Percentiles rank a stretch among this genome's conserved stretches.
phyloP scores from a whole-genome alignment of 2,888 invertebrate species.

The Tipula vernalis region DNA sequence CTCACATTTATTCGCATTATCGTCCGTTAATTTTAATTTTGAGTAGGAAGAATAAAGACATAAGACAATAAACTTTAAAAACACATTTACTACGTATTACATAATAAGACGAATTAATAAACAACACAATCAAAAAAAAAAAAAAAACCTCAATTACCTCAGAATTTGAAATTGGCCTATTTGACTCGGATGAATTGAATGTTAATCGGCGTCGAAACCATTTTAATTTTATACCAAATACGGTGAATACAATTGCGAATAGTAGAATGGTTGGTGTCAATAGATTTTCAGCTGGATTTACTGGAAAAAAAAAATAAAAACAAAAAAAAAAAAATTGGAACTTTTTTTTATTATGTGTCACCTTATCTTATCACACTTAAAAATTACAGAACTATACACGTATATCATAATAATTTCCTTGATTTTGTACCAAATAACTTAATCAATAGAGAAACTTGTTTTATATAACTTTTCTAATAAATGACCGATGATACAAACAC shows the following conservation, averaged over 20 bases:
- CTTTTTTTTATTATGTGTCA: background rate
- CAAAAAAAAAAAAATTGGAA: background rate
- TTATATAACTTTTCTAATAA: background rate
- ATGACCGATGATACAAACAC: background rate
- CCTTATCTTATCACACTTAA: background rate
- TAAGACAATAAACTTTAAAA: background rate
- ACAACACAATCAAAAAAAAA: background rate
- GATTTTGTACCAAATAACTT: background rate
- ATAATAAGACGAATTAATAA: background rate
- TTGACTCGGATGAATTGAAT: conserved; percentile 18
- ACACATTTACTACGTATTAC: conserved; percentile 15
- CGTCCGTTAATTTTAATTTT: background rate
- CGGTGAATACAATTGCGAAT: conserved; percentile 24
- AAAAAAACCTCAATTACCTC: background rate
- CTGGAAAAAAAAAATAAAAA: background rate
- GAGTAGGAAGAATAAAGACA: background rate
- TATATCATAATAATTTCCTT: background rate
- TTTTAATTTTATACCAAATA: conserved; percentile 37
- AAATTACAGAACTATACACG: background rate
- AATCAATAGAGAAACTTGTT: background rate
- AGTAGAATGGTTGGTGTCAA: conserved; percentile 15
- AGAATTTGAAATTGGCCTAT: background rate
- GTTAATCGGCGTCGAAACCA: conserved; percentile 37
- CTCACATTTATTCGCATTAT: background rate
- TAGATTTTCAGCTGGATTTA: background rate